Base-by-base conservation (phyloP, 2,888 invertebrate genomes). In the Odontothrips loti region DNA sequence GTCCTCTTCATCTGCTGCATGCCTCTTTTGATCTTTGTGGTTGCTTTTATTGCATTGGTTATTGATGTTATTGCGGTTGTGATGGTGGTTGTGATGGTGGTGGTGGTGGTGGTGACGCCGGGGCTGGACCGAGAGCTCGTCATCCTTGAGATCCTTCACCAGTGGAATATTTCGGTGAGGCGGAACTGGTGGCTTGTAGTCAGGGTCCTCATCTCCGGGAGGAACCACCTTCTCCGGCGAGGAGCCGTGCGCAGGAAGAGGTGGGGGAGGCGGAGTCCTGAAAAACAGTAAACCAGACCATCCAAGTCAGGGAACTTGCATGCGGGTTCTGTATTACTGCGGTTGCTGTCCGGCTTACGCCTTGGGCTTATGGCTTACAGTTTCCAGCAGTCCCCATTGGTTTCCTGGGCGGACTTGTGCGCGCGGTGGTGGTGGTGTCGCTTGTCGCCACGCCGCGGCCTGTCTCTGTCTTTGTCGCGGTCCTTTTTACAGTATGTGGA, bases 101-200 rank as follows among this genome's bases (percentile, higher is more conserved):
- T 89, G 88, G 83, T 88, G 89, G 83, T 89, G 88, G 83, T 87
- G 88, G 82, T 86, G 87, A 83, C 86, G 87, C 80, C 86, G 85
- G 48, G 86, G 87, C 34, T 85, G 85, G 79, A 83, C 82, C 47
- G 80, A 79, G 8, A n/a, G 85, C 89, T 89, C 68, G 86, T 87
- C 82, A 86, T 86, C 63, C n/a, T 17, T n/a, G 86, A 86, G 23
- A 86, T 85, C 82, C 34, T 80, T 80, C 81, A 48, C 78, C 80
- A 80, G 75, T 0, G 79, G 34, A 63, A 94, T 90, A 88, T 93
- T 94, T 84, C 95, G 90, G 86, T 96, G 96, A 48, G 95, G 96
- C 34, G 96, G 96, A 81, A 96, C 94, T n/a, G 95, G 95, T 8
- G 96, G 95, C 84, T 93, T 91, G 88, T 96, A 95, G 84, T 94